Percentiles rank a stretch among this genome's conserved stretches.
These are phyloP conservation scores for Steinernema feltiae DNA, from an alignment of 1,140 invertebrate genomes.

Conservation along the genomic window DNA sequence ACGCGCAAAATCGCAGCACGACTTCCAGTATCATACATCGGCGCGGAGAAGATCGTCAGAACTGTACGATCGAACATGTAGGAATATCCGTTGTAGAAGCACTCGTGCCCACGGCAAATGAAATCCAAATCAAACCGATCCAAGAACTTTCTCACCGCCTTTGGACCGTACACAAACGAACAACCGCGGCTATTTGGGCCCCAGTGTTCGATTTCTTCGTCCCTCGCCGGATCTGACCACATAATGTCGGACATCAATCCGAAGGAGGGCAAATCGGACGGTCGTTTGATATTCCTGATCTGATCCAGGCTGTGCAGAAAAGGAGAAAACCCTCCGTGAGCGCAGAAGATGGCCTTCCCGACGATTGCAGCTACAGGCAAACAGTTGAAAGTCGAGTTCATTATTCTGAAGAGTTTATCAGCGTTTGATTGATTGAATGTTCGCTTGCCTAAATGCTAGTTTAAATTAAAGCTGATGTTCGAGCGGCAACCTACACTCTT, in stretches of 20 bases:
- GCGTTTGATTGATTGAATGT: too few relatives aligned
- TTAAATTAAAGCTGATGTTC: too few relatives aligned
- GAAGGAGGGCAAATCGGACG: background rate
- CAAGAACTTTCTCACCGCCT: background rate
- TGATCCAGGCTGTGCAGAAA: background rate
- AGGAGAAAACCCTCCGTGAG: slow-evolving; percentile 66
- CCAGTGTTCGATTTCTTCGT: background rate
- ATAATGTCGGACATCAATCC: background rate
- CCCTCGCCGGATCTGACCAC: background rate
- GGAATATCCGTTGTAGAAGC: background rate
- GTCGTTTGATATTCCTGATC: slow-evolving; percentile 1
- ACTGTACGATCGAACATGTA: background rate
- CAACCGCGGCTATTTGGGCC: background rate
- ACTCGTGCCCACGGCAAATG: background rate
- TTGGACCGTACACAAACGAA: background rate
- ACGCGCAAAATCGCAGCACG: background rate
- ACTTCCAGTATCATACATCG: background rate
- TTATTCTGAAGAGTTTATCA: background rate
- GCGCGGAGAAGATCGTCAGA: background rate
- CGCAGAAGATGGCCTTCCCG: slow-evolving; percentile 76
- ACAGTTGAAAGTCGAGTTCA: slow-evolving; percentile 10
- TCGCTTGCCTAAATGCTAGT: too few relatives aligned
- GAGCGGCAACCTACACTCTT: background rate
- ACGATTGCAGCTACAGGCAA: slow-evolving; percentile 69
- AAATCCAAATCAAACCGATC: background rate